Evolutionary conservation across 2,888 invertebrate species (phyloP).

Genomic region (Tholera decimalis): DNA sequence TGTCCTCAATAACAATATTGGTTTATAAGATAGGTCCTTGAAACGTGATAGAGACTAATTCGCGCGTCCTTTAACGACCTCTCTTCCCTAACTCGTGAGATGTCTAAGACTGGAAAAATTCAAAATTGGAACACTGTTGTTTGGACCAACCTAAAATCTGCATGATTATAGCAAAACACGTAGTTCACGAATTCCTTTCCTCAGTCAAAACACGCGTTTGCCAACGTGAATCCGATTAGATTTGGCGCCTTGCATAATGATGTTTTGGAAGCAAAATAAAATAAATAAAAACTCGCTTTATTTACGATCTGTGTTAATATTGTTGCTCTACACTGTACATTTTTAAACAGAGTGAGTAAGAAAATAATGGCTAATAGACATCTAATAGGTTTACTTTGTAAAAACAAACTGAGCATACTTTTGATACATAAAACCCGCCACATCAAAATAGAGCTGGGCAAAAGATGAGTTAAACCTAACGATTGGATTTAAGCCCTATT

Average conservation of each 20-base stretch:
- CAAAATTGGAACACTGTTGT: conserved; percentile 3
- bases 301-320: conserved; percentile 25
- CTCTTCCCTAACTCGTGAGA: conserved; percentile 4
- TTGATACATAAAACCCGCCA: neutral
- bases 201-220: conserved; percentile 43
- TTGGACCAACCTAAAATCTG: conserved; percentile 32
- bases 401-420: neutral
- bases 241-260: conserved; percentile 36
- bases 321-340: conserved; percentile 11
- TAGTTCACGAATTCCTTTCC: conserved; percentile 23
- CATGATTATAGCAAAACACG: conserved; percentile 35
- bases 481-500: neutral
- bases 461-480: neutral
- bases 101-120: neutral
- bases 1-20: neutral
- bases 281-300: conserved; percentile 44
- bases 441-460: neutral
- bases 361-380: neutral
- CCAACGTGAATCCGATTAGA: conserved; percentile 56
- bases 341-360: conserved; percentile 12
- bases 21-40: too few species aligned
- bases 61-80: too few species aligned
- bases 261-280: conserved; percentile 43
- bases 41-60: too few species aligned
- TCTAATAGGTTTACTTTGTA: neutral